These are phyloP conservation scores for Xenops minutus DNA, from an alignment of 2,797 vertebrate genomes.

Conservation along the genomic window DNA sequence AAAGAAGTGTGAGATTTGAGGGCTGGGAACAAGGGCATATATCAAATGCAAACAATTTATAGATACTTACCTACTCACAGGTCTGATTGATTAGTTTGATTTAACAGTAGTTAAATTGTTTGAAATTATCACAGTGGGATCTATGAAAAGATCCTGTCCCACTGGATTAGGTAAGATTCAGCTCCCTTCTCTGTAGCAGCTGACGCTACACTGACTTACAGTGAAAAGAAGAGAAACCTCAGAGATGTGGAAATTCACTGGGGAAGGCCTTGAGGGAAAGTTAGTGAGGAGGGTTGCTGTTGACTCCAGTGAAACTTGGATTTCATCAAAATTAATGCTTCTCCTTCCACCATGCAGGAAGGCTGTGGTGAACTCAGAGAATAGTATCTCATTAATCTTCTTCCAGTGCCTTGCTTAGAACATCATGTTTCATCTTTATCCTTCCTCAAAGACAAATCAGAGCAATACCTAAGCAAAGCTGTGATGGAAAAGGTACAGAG, in stretches of 20 bases:
- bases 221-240: neutral
- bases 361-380: neutral
- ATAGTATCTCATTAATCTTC: neutral
- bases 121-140: neutral
- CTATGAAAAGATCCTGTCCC: neutral
- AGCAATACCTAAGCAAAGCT: neutral
- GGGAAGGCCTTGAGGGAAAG: neutral
- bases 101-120: neutral
- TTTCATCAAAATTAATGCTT: neutral
- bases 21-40: neutral
- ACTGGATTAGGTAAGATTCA: neutral
- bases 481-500: neutral
- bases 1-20: neutral
- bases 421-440: neutral
- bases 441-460: neutral
- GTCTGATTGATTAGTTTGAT: neutral
- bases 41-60: neutral
- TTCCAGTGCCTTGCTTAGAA: neutral
- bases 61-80: neutral
- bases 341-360: neutral
- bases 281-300: neutral
- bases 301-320: neutral
- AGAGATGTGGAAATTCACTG: neutral
- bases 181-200: neutral
- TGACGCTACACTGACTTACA: neutral